Conservation (phyloP, 2,797 vertebrate species). For the Phylloscopus collybita region DNA sequence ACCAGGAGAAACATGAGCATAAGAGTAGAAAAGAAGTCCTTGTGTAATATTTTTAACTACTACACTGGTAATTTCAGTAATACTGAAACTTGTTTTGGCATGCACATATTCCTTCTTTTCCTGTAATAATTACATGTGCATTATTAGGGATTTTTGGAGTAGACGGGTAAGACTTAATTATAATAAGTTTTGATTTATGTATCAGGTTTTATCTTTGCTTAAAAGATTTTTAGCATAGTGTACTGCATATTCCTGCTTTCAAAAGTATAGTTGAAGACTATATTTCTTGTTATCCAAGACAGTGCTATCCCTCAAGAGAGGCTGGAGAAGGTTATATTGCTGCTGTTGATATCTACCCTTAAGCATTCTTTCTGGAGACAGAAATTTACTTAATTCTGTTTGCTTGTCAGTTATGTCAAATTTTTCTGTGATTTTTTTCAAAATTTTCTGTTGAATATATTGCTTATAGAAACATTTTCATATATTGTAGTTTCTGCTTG, state of each 20-base stretch:
- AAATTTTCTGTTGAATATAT: conserved; percentile 34
- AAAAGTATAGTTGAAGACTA: not conserved
- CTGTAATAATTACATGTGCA: not conserved
- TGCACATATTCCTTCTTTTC: not conserved
- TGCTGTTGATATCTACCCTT: conserved; percentile 22
- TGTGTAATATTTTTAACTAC: not conserved
- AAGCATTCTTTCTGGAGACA: not conserved
- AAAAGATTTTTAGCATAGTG: not conserved
- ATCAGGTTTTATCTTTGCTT: not conserved
- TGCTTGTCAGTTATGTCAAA: conserved; percentile 13
- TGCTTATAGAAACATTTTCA: not conserved
- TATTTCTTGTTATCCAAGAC: conserved; percentile 18
- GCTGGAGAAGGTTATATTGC: not conserved
- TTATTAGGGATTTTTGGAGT: not conserved
- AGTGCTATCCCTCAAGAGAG: not conserved
- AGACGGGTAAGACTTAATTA: not conserved
- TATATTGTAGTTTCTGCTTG: not conserved
- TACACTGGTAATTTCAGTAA: not conserved
- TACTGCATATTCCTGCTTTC: not conserved
- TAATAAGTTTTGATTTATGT: not conserved
- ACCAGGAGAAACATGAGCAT: not conserved
- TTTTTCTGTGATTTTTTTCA: conserved; percentile 35
- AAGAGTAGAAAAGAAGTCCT: not conserved
- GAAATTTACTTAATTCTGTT: conserved; percentile 10
- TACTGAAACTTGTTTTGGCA: not conserved